Base-by-base conservation (phyloP, 2,888 invertebrate genomes). In the Polydesmus complanatus region DNA sequence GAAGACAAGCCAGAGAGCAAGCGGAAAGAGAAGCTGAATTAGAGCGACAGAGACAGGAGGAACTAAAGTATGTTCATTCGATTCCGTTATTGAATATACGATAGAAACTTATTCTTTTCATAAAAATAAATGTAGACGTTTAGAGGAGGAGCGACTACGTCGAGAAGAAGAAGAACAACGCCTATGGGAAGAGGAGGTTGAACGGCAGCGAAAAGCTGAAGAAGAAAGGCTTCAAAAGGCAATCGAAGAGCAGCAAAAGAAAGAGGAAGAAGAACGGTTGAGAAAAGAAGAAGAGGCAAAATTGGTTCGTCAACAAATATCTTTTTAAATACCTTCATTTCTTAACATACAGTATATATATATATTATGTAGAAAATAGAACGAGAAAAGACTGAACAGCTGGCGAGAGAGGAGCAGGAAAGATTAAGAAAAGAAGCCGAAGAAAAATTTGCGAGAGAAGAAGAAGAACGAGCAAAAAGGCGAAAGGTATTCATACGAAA, bases 21-120 rank as follows among this genome's bases (percentile, higher is more conserved):
- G 87, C 92, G 14, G 94, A 95, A 78, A 76, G 84, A 63, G 89
- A 90, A 74, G 92, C 92, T 1, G 91, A 93, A 73, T 76, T 85
- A 56, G 92, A 92, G 75, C 79, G 87, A 67, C 78, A 78, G 68
- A 75, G 80, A 73, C 74, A 76, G 59, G 75, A 74, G 63, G 70
- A 72, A 61, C 54, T 68, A 21, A 67, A 72, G 80, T 79, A 70
- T 66, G 71, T 37, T 8, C 37, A 14, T 11, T 18, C 53, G 53
- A 14, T 19, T 51, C 50, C 18, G 11, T 57, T 18, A 50, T 52
- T 14, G n/a, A 49, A n/a, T 18, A 21, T 57, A n/a, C 8, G n/a
- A 19, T 60, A 18, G 8, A 2, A 11, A 51, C 11, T 19, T 22
- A 21, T 50, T 22, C 11, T 50, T 50, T 50, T 50, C 11, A 50